A percentile compares a stretch with the other conserved stretches of the same genome.
These are phyloP conservation scores for Volucella inflata DNA, from an alignment of 2,888 invertebrate genomes.

Conservation along the genomic window DNA sequence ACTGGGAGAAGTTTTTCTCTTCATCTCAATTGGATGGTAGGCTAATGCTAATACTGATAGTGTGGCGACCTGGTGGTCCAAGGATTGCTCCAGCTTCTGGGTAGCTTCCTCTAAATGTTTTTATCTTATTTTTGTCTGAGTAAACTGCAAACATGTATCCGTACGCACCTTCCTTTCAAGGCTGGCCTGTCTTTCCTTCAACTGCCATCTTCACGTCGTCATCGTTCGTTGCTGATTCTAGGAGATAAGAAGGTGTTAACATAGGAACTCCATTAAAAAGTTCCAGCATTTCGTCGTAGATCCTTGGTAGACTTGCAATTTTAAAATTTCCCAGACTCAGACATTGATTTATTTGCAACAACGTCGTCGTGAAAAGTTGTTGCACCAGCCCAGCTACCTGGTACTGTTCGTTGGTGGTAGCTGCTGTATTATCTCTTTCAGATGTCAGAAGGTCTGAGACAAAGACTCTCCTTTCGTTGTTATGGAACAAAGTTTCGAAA, in stretches of 20 bases:
- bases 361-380: conserved; percentile 65
- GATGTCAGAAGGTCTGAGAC: conserved; percentile 17
- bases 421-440: conserved; percentile 13
- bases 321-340: conserved; percentile 46
- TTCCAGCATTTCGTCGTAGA: conserved; percentile 49
- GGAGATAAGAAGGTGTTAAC: conserved; percentile 73
- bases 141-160: conserved; percentile 2
- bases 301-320: conserved; percentile 57
- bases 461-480: background rate
- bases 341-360: conserved; percentile 72
- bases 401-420: conserved; percentile 14
- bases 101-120: conserved; percentile 5
- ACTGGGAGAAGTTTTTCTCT: conserved; percentile 51
- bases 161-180: conserved; percentile 41
- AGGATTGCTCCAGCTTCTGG: conserved; percentile 12
- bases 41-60: background rate
- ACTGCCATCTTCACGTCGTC: background rate
- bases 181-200: conserved; percentile 6
- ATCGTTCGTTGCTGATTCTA: conserved; percentile 40
- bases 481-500: conserved; percentile 46
- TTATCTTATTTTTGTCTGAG: conserved; percentile 9
- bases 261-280: conserved; percentile 74
- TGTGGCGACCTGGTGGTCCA: conserved; percentile 21
- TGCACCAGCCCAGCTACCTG: conserved; percentile 32
- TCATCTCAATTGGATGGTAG: conserved; percentile 12